These are phyloP conservation scores for Etheostoma perlongum DNA, from an alignment of 2,797 vertebrate species.

Conservation along the genomic window DNA sequence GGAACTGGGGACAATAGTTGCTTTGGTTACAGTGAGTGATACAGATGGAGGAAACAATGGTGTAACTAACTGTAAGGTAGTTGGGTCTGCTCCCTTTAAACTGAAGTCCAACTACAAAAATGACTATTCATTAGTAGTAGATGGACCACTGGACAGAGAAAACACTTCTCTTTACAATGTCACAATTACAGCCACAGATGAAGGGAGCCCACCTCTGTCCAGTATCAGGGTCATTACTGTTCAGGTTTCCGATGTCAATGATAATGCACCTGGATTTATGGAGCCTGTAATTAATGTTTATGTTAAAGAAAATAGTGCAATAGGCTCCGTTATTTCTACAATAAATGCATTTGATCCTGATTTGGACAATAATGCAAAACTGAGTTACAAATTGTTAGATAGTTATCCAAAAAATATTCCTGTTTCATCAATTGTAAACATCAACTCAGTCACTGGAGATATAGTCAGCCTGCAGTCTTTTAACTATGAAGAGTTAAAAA, in stretches of 20 bases:
- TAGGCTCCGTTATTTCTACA: slow-evolving; percentile 79
- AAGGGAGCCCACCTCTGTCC: slow-evolving; percentile 86
- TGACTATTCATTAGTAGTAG: slow-evolving; percentile 84
- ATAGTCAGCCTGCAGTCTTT: slow-evolving; percentile 58
- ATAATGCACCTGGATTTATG: slow-evolving; percentile 88
- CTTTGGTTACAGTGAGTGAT: slow-evolving; percentile 77
- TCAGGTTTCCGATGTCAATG: slow-evolving; percentile 89
- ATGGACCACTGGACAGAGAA: slow-evolving; percentile 88
- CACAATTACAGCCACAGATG: slow-evolving; percentile 86
- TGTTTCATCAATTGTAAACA: slow-evolving; percentile 72
- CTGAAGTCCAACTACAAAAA: slow-evolving; percentile 75
- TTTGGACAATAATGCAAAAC: slow-evolving; percentile 79
- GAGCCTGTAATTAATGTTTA: slow-evolving; percentile 85
- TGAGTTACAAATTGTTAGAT: slow-evolving; percentile 84
- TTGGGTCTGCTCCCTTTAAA: slow-evolving; percentile 65
- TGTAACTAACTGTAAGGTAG: slow-evolving; percentile 53
- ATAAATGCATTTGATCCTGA: slow-evolving; percentile 85
- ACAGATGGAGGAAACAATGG: slow-evolving; percentile 78
- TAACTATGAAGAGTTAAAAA: slow-evolving; percentile 59
- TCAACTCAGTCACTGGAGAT: slow-evolving; percentile 72
- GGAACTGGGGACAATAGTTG: slow-evolving; percentile 73
- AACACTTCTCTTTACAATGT: slow-evolving; percentile 85
- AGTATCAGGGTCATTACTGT: slow-evolving; percentile 84
- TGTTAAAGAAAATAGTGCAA: slow-evolving; percentile 88
- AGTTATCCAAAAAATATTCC: slow-evolving; percentile 80